These are phyloP conservation scores for Addax nasomaculatus DNA, from an alignment of 2,113 vertebrate genomes.

Conservation along the genomic window DNA sequence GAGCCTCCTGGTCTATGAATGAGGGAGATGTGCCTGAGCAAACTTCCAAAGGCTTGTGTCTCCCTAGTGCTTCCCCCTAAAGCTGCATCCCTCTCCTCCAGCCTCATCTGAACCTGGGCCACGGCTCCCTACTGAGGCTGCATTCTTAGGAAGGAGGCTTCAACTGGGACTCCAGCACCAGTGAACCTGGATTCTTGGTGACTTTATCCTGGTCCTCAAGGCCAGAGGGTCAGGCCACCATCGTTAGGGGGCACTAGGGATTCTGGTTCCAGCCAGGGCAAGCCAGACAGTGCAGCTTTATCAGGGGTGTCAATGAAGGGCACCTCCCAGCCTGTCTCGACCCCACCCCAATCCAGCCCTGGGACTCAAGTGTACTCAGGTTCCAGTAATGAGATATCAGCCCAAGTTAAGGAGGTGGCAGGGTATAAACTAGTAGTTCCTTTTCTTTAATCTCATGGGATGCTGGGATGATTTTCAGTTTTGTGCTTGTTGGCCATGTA, in stretches of 20 bases:
- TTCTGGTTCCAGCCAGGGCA: not conserved
- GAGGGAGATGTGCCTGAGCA: not conserved
- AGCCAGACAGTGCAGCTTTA: not conserved
- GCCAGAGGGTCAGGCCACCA: not conserved
- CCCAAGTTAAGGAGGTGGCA: not conserved
- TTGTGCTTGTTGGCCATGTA: not conserved
- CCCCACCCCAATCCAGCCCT: not conserved
- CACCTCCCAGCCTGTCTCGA: not conserved
- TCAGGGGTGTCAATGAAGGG: not conserved
- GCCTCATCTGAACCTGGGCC: not conserved
- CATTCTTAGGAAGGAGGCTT: not conserved
- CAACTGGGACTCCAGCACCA: not conserved
- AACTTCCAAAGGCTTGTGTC: not conserved
- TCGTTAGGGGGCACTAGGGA: not conserved
- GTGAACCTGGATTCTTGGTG: not conserved
- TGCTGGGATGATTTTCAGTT: fast-evolving
- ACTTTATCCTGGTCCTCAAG: not conserved
- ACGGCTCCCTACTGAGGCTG: not conserved
- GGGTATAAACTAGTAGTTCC: not conserved
- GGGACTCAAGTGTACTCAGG: not conserved
- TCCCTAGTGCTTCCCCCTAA: not conserved
- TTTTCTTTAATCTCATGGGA: not conserved
- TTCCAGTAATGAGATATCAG: not conserved
- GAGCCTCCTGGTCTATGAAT: not conserved
- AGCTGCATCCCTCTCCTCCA: not conserved